Evolutionary conservation across 2,888 invertebrate species (phyloP), one percentile per base, ranked within the genome.

Genomic region (Liposcelis brunnea): DNA sequence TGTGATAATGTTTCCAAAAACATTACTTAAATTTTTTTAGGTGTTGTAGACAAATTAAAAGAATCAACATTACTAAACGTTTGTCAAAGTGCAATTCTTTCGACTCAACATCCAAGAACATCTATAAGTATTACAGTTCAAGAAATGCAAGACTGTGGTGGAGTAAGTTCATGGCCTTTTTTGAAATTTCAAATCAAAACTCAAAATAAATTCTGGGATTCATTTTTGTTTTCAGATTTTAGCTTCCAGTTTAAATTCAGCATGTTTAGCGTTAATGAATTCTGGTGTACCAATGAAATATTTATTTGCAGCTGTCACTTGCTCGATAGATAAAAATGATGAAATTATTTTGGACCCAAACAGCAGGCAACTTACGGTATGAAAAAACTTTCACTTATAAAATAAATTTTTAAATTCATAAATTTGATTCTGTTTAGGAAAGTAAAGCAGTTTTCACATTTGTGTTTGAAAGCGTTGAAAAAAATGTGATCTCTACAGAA

Each of bases 121-220:
- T 75, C 79, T 19, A 74, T 93, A 53, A 71, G 74, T 0, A 65
- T 93, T 34, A 77, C 81, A 45, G 61, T 93, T 45, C 91, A 93
- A 61, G 91, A 93, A 66, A 63, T 91, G 56, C 85, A 91, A 58
- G 78, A 89, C 62, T 72, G 68, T 59, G 84, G 85, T 52, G 79
- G 82, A 53, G 87, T 87, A 63, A 69, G 65, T 58, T 42, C 18
- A 35, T 45, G 12, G 35, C n/a, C 47, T 33, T 48, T n/a, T 16
- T 31, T 31, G 35, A 32, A 36, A 32, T 42, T 34, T 38, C 34
- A 12, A n/a, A 21, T 36, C 7, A 42, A 19, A 38, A 31, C 6
- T 31, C 15, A 38, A 6, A 45, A 48, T 19, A 42, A 11, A 18
- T 35, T 42, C 11, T n/a, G n/a, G n/a, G n/a, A n/a, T 37, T 6